Conservation (phyloP, 2,888 invertebrate genomes). For the Eretmocerus hayati region DNA sequence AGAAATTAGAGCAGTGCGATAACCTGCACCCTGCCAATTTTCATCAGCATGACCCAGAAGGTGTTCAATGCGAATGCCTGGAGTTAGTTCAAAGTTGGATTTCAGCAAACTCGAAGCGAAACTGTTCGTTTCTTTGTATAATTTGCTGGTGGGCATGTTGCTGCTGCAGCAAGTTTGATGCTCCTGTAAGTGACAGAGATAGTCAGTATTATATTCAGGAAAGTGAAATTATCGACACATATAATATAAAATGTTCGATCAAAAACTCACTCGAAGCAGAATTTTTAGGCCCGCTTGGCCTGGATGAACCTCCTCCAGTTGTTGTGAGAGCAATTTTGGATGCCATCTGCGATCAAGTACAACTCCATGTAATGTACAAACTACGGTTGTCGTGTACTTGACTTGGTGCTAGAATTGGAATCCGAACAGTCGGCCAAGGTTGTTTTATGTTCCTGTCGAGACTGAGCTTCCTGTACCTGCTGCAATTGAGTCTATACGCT, state of each 20-base stretch:
- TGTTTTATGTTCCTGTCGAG: constrained; percentile 3
- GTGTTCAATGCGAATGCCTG: constrained; percentile 85
- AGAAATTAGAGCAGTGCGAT: constrained; percentile 83
- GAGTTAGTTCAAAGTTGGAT: too few species aligned
- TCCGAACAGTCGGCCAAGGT: background rate
- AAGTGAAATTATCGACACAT: too few species aligned
- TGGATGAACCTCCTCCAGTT: constrained; percentile 28
- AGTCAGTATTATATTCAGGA: too few species aligned
- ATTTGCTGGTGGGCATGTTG: constrained; percentile 64
- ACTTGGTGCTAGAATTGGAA: background rate
- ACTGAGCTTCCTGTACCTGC: background rate
- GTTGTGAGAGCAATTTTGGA: too few species aligned
- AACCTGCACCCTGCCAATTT: constrained; percentile 74
- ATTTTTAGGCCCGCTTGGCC: constrained; percentile 30
- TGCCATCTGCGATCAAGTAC: too few species aligned
- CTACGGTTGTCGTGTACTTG: background rate
- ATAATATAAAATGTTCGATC: too few species aligned
- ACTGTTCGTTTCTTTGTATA: constrained; percentile 77
- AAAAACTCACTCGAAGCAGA: constrained; percentile 23
- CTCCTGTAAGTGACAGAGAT: constrained; percentile 29
- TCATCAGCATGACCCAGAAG: constrained; percentile 79
- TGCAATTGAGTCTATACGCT: constrained; percentile 3
- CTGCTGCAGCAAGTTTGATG: constrained; percentile 53
- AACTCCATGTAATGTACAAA: too few species aligned
- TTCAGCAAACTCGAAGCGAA: too few species aligned